Percentiles rank a stretch among this genome's conserved stretches.
Evolutionary conservation across 2,797 vertebrate species (phyloP).

Genomic region (Darevskia mixta): DNA sequence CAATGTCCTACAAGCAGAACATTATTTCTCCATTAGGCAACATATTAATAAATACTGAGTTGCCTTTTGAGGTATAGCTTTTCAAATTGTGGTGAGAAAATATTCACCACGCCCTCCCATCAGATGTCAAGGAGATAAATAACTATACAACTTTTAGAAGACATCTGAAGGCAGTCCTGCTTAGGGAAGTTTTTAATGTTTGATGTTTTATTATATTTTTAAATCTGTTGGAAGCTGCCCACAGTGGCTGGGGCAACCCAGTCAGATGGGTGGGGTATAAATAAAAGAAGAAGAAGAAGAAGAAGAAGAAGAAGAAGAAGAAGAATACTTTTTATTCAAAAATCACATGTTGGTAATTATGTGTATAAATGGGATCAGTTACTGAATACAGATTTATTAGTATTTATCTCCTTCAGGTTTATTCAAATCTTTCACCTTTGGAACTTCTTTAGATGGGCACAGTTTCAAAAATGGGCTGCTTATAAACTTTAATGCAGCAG

Average conservation of each 20-base stretch:
- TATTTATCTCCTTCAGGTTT: not conserved
- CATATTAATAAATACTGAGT: slow-evolving; percentile 3
- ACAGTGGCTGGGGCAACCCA: too few species aligned
- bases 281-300: too few species aligned
- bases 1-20: slow-evolving; percentile 17
- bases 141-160: too few species aligned
- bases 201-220: too few species aligned
- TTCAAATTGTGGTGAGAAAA: not conserved
- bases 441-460: not conserved
- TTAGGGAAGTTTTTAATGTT: too few species aligned
- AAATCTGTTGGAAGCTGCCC: too few species aligned
- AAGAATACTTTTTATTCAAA: not conserved
- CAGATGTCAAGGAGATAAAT: too few species aligned
- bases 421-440: not conserved
- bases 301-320: too few species aligned
- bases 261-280: too few species aligned
- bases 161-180: too few species aligned
- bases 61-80: slow-evolving; percentile 12
- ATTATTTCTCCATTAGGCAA: not conserved
- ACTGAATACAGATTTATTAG: slow-evolving; percentile 1
- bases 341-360: not conserved
- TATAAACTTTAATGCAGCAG: not conserved
- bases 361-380: not conserved
- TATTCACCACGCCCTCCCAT: too few species aligned
- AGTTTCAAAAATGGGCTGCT: not conserved